Percentiles rank a stretch among this genome's conserved stretches.
These are phyloP conservation scores for Phenganax marumi DNA, from an alignment of 92 coral and sea anemone species.

Conservation along the genomic window DNA sequence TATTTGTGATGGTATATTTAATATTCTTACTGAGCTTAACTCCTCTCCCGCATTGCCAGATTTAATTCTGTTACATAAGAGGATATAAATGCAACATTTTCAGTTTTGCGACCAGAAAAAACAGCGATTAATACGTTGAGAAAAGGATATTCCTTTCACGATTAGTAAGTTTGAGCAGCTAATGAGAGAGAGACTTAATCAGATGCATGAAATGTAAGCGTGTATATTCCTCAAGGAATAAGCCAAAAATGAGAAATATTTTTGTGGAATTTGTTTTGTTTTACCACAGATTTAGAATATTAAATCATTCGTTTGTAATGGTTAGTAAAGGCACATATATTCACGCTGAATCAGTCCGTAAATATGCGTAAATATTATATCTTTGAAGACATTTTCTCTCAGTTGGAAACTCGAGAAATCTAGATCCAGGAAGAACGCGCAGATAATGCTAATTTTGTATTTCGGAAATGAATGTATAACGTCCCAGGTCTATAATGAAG, in stretches of 20 bases:
- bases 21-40: constrained; percentile 14
- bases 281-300: not conserved
- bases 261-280: not conserved
- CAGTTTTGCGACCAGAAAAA: not conserved
- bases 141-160: not conserved
- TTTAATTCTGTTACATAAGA: constrained; percentile 5
- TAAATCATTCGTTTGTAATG: not conserved
- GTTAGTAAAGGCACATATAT: too few relatives aligned
- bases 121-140: not conserved
- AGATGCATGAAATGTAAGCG: not conserved
- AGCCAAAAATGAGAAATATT: constrained; percentile 5
- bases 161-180: not conserved
- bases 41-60: not conserved
- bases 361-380: not conserved
- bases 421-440: not conserved
- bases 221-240: not conserved
- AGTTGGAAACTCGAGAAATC: not conserved
- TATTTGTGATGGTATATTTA: not conserved
- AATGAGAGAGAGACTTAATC: not conserved
- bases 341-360: not conserved
- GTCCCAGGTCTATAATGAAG: not conserved
- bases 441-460: constrained; percentile 2
- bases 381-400: not conserved
- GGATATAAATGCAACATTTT: constrained; percentile 3
- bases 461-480: constrained; percentile 17